Base-by-base conservation (phyloP, 2,797 vertebrate genomes). In the Balearica regulorum region DNA sequence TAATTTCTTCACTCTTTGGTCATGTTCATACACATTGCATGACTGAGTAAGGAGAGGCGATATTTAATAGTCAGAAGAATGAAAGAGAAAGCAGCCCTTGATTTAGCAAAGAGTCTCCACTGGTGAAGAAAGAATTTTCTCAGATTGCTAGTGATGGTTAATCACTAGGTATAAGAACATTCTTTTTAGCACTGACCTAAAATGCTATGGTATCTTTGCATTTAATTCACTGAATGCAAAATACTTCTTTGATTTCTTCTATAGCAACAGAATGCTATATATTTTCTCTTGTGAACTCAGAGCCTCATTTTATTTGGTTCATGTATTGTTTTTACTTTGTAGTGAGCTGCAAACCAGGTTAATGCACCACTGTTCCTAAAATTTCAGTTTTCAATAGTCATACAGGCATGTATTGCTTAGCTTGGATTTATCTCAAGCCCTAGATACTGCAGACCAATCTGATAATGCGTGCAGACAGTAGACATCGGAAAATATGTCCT, bases 401-500 rank as follows among this genome's bases (percentile, higher is more conserved):
- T 73, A 53, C 58, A 94, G 69, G 65, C 24, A 73, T 73, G 70
- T 93, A 90, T 84, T 96, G 33, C 93, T 96, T 93, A 91, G 66
- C 44, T 39, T 69, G 54, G 89, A 96, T 98, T 98, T 97, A 96
- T 94, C 92, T 93, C n/a, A 26, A 62, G 75, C 69, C 48, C 78
- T 94, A 91, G 94, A 70, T 92, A 92, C 89, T 76, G 76, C 77
- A 90, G 87, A 94, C 84, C 96, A 96, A 96, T 97, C 96, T 92
- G 94, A 98, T 97, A 96, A 96, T 81, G 81, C 15, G 39, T 93
- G 71, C 89, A 89, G 96, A 94, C 89, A 83, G 92, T 93, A 97
- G 94, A 94, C 96, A 95, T 61, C 19, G n/a, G 92, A 92, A 98
- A 97, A 97, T 96, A 95, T 91, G 96, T 98, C 93, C 96, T 96